Evolutionary conservation across 1,140 invertebrate genomes (phyloP), one percentile per base, ranked within the genome.

Genomic region (Tachypleus tridentatus): DNA sequence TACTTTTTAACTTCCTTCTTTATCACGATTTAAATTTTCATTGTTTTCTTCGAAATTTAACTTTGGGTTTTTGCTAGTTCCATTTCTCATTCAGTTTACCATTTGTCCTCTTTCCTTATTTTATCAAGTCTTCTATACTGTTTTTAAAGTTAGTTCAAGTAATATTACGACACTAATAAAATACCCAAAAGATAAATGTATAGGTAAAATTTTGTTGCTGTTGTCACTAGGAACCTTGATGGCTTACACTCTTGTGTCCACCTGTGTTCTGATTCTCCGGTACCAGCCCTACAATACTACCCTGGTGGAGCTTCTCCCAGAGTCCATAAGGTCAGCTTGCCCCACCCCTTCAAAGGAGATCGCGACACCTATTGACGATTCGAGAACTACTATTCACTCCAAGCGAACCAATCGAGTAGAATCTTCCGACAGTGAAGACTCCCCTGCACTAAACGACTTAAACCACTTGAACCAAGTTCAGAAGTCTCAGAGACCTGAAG

Each of bases 241-340:
- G 70, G 92, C 92, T 5, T 95, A 95, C 77, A 93, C 91, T 0
- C 74, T 95, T n/a, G 71, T 72, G 3, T 72, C 71, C 3, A 68
- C 68, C 6, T 73, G 65, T 51, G 69, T 69, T 52, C 65, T 72
- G 3, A 49, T 73, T n/a, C 64, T 68, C n/a, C 83, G 92, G 64
- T 94, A 94, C 74, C 91, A 94, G 73, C 90, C 90, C 0, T 85
- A 87, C 56, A 7, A 54, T 8, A 91, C 87, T 4, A 93, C 89
- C 72, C 77, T 93, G 53, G 86, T 93, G 57, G 90, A 93, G 68
- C 78, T 93, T 54, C 76, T 95, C 62, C 91, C 91, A 2, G 88
- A 91, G 71, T 88, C 72, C 3, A 70, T 73, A 51, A 66, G 70
- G n/a, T 70, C 67, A 3, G 71, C 69, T 7, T 71, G 71, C 62